A percentile compares a stretch with the other conserved stretches of the same genome.
Evolutionary conservation across 2,888 invertebrate species (phyloP).

Genomic region (Minunthozetes semirufus): DNA sequence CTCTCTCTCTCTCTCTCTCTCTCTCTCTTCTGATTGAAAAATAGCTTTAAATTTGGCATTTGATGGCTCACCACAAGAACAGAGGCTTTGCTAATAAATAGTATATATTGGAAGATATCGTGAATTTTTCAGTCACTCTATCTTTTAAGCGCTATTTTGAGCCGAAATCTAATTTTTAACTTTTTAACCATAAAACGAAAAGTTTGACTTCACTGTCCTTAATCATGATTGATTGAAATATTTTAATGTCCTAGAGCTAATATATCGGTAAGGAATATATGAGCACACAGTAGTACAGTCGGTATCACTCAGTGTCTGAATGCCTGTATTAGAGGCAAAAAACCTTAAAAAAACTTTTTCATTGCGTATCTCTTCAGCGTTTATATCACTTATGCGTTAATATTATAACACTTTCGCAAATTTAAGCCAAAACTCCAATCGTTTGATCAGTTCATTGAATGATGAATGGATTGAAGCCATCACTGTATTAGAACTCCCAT

Average conservation of each 20-base stretch:
- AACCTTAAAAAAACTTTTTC: background rate
- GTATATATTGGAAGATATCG: background rate
- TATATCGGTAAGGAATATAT: too few species aligned
- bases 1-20: conserved; percentile 13
- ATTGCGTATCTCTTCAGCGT: conserved; percentile 6
- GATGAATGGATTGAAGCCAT: background rate
- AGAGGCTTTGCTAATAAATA: background rate
- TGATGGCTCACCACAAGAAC: background rate
- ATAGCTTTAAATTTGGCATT: background rate
- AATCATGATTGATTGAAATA: conserved; percentile 22
- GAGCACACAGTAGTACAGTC: background rate
- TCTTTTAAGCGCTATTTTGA: conserved; percentile 15
- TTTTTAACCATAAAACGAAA: conserved; percentile 1
- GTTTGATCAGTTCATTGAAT: background rate
- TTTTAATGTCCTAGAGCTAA: conserved; percentile 12
- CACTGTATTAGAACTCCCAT: background rate
- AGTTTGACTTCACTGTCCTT: conserved; percentile 11
- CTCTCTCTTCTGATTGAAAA: conserved; percentile 13
- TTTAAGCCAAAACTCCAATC: conserved; percentile 8
- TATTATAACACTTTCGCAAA: conserved; percentile 11
- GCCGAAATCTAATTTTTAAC: conserved; percentile 11
- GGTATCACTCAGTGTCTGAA: background rate
- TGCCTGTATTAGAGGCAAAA: too few species aligned
- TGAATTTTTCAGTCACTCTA: background rate
- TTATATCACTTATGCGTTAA: background rate